Conservation (phyloP, 2,113 vertebrate species). For the Rana temporaria region DNA sequence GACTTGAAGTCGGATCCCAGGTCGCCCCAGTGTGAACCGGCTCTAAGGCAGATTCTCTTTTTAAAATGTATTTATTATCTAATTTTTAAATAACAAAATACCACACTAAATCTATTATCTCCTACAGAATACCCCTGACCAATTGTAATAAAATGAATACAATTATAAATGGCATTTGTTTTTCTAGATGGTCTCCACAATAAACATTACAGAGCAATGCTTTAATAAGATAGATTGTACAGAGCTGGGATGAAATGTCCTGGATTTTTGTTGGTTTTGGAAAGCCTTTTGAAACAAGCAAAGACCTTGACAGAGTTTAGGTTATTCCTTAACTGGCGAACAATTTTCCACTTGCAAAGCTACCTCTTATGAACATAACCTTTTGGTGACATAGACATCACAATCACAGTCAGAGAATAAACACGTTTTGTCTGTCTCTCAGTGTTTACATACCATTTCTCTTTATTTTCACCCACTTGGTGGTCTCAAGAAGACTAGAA, state of each 20-base stretch:
- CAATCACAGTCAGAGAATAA: constrained; percentile 36
- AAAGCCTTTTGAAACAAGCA: constrained; percentile 5
- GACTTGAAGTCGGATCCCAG: too few species aligned
- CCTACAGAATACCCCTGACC: too few species aligned
- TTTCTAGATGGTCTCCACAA: not conserved
- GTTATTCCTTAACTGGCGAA: constrained; percentile 6
- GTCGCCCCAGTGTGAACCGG: too few species aligned
- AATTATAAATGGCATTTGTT: not conserved
- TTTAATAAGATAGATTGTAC: not conserved
- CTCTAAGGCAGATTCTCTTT: too few species aligned
- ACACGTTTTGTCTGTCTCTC: constrained; percentile 7
- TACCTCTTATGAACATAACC: constrained; percentile 45
- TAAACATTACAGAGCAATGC: constrained; percentile 26
- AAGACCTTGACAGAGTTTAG: constrained; percentile 28
- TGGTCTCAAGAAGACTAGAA: constrained; percentile 39
- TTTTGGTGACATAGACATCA: constrained; percentile 44
- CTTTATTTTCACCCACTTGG: constrained; percentile 45
- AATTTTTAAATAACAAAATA: too few species aligned
- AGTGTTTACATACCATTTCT: constrained; percentile 22
- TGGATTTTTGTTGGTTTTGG: constrained; percentile 39
- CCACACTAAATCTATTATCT: too few species aligned
- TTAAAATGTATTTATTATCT: too few species aligned
- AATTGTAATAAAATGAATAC: too few species aligned
- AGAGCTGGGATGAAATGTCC: constrained; percentile 26
- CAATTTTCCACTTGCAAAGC: constrained; percentile 43